Percentiles rank a stretch among this genome's conserved stretches.
phyloP scores from a whole-genome alignment of 53 echinoderm and acorn worm species.

The Holothuria scabra region DNA sequence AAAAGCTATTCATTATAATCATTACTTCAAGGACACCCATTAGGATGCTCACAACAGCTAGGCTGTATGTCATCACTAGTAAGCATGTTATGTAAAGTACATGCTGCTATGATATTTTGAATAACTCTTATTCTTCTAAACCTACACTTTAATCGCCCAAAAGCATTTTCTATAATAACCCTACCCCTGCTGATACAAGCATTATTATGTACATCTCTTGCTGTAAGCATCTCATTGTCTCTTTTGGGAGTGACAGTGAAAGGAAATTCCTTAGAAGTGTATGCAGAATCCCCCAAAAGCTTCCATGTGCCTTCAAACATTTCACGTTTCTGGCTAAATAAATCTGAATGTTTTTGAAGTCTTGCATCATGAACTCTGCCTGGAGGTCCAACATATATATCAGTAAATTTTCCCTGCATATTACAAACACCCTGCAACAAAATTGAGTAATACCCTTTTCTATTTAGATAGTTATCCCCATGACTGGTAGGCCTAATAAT shows the following conservation, averaged over 20 bases:
- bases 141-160: background rate
- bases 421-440: slow-evolving; percentile 5
- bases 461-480: slow-evolving; percentile 11
- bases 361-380: slow-evolving; percentile 7
- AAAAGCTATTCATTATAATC: no score
- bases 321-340: background rate
- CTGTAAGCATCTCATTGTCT: background rate
- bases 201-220: background rate
- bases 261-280: background rate
- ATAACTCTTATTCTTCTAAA: background rate
- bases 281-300: background rate
- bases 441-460: background rate
- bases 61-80: background rate
- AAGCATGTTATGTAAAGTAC: background rate
- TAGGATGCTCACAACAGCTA: no score
- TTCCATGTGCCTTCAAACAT: background rate
- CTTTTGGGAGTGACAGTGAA: background rate
- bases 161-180: background rate
- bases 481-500: background rate
- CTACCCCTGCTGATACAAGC: background rate
- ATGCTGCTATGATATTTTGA: background rate
- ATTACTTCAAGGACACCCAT: no score
- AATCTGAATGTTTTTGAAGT: background rate
- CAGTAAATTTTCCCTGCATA: background rate
- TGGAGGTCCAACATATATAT: slow-evolving; percentile 13